Base-by-base conservation (phyloP, 2,888 invertebrate genomes). In the Gastrophysa polygoni region DNA sequence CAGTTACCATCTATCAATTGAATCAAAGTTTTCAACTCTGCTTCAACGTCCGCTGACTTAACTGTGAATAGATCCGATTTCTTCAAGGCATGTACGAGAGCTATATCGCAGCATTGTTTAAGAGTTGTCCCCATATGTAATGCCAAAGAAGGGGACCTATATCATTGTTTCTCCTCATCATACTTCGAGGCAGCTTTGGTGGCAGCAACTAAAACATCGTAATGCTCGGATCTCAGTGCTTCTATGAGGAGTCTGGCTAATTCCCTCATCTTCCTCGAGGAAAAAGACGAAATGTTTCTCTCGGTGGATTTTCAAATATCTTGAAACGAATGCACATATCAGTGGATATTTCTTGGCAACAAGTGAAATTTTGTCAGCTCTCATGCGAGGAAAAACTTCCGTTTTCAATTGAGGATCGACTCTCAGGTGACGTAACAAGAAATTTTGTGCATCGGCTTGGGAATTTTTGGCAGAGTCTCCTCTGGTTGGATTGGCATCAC, bases 41-140 rank as follows among this genome's bases (percentile, higher is more conserved):
- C 61, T 59, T 72, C 69, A 5, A 54, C 58, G 44, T 68, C 59
- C 11, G 64, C 67, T 4, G 62, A 14, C 4, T 28, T 17, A 8
- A 18, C 48, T 20, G 46, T 10, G 59, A 34, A 57, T 51, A 47
- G 6, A 47, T 59, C 38, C 64, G 63, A 59, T 68, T 57, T 67
- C 63, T 70, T 71, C 21, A 67, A 50, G 8, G 55, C 67, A 57
- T 46, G 61, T 17, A 66, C 11, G 18, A 71, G 29, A 46, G 70
- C 72, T 21, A 71, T 64, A 21, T 71, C 68, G 48, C 68, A 72
- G 44, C 67, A 66, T 44, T 67, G 68, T 46, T 68, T 66, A 6
- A 68, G 18, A 17, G 58, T 46, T 24, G 61, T 67, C 5, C 50
- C 60, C 43, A 68, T 64, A 56, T 67, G 59, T 28, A 67, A 10